Evolutionary conservation across 2,797 vertebrate species (phyloP).

Genomic region (Clamator glandarius): DNA sequence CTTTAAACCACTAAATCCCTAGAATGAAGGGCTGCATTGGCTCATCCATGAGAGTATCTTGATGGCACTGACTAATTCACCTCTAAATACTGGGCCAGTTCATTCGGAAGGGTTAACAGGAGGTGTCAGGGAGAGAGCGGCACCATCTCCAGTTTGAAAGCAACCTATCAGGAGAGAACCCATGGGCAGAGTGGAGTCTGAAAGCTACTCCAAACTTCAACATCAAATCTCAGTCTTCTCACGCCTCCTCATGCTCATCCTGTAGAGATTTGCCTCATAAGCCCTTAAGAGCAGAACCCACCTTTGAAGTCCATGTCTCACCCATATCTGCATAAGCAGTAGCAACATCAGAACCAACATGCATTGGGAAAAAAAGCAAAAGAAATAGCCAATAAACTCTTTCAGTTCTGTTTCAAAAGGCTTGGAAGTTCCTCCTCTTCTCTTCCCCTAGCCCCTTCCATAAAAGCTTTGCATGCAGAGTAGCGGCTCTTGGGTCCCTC

Average conservation of each 20-base stretch:
- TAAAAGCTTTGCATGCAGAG: conserved; percentile 53
- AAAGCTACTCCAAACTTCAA: neutral
- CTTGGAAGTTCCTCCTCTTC: conserved; percentile 22
- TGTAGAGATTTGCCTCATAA: neutral
- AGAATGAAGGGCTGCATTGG: neutral
- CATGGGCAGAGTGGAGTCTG: neutral
- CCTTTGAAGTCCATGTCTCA: neutral
- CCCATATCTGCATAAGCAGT: neutral
- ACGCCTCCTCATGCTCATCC: neutral
- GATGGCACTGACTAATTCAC: neutral
- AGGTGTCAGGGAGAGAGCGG: neutral
- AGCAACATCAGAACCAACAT: neutral
- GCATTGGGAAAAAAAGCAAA: conserved; percentile 1
- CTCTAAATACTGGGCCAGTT: neutral
- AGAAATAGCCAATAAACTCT: conserved; percentile 17
- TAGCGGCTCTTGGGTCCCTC: conserved; percentile 27
- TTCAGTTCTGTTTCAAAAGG: conserved; percentile 43
- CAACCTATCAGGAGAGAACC: neutral
- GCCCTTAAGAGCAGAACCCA: neutral
- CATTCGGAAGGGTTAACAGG: neutral
- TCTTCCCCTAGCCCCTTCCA: conserved; percentile 41
- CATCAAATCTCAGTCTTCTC: neutral
- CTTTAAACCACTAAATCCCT: conserved; percentile 5
- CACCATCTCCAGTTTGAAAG: neutral
- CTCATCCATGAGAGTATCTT: neutral